Conservation (phyloP, 2,888 invertebrate genomes). For the Tridacna crocea region DNA sequence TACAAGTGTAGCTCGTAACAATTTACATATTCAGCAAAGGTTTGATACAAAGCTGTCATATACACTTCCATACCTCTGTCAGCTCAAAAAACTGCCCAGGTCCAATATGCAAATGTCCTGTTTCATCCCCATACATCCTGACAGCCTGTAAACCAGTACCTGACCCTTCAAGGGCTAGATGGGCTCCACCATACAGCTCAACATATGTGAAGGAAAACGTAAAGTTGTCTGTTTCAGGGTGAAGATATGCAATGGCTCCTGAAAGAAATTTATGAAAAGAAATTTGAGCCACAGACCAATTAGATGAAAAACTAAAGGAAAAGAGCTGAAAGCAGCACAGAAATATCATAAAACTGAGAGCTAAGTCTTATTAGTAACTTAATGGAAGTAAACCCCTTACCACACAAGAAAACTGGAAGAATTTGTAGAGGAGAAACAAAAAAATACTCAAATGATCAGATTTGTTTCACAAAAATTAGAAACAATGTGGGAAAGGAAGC, state of each 20-base stretch:
- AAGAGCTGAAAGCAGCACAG: too few species aligned
- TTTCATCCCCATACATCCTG: conserved; percentile 72
- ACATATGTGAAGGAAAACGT: conserved; percentile 67
- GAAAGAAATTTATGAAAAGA: background rate
- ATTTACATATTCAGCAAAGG: background rate
- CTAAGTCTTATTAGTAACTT: too few species aligned
- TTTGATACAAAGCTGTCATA: background rate
- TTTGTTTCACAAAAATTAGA: too few species aligned
- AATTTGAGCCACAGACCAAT: too few species aligned
- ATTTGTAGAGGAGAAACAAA: too few species aligned
- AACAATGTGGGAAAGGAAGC: too few species aligned
- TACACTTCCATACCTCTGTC: conserved; percentile 59
- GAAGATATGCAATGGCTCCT: conserved; percentile 71
- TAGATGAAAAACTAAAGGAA: too few species aligned
- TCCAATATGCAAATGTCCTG: conserved; percentile 70
- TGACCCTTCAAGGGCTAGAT: conserved; percentile 62
- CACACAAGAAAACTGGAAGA: too few species aligned
- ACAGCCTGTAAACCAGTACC: conserved; percentile 57
- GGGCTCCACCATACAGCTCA: conserved; percentile 74
- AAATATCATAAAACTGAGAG: too few species aligned
- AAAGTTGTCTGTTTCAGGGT: conserved; percentile 52
- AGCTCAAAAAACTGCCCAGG: conserved; percentile 66
- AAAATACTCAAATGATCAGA: too few species aligned
- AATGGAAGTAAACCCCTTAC: too few species aligned
- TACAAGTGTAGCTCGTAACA: too few species aligned